Base-by-base conservation (phyloP, 2,113 vertebrate genomes). In the Cinclus cinclus region DNA sequence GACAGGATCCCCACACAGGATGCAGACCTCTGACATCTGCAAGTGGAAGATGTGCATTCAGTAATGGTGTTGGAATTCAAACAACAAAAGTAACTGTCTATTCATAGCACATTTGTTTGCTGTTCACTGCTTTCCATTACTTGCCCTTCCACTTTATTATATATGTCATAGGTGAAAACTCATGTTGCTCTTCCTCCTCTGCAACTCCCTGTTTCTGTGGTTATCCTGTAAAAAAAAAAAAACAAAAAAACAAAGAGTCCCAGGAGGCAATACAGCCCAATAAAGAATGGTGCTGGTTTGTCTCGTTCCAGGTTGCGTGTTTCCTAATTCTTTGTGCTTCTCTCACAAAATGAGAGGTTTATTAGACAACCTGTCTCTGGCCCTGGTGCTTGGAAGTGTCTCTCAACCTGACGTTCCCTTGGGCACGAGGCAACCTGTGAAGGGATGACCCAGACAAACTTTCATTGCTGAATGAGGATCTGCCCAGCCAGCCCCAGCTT, bases 341-440 rank as follows among this genome's bases (percentile, higher is more conserved):
- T 88, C 41, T 77, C 39, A 70, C 0, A 2, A 76, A 80, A 70
- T 28, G 35, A 80, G 73, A 83, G 50, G 68, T 42, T 89, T 93
- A 37, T 86, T 92, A 86, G 83, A 86, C 89, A 92, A 77, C 76
- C 76, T 67, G 82, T 73, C 94, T 93, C 82, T 87, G 80, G 37
- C 11, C 55, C 82, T 93, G 47, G 62, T 0, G 0, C 65, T 67
- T 87, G 73, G 65, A 73, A 41, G 18, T 15, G 7, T 90, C 59
- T 85, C 58, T 58, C 53, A 86, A 56, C 20, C 68, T 63, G 22
- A 49, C 39, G 27, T 77, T 67, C 86, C 88, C 64, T 74, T 47
- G 37, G 46, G 15, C 39, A 52, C 39, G 16, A 87, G 68, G 50
- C 25, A 79, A 17, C 52, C 44, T 73, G 62, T 41, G 53, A 91